Base-by-base conservation (phyloP, 2,888 invertebrate species). In the Drosophila paramelanica region DNA sequence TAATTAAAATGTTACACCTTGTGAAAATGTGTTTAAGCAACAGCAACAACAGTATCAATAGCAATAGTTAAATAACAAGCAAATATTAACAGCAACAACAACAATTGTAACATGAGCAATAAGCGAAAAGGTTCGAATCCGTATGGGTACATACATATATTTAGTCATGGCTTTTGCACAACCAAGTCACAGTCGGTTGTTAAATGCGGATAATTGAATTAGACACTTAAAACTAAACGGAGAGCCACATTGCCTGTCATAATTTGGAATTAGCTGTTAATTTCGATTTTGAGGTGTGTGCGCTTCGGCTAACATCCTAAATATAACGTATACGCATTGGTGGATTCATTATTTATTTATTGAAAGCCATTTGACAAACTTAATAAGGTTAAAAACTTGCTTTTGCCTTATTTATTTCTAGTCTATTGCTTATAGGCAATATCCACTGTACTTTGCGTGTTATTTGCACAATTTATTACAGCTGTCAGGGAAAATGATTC, bases 1-100 rank as follows among this genome's bases (percentile, higher is more conserved):
- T 84, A 84, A 84, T 89, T 84, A 81, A 84, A 84, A 84, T 89
- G 89, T 89, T 84, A 70, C 89, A 84, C 83, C 89, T 83, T 71
- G 87, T 83, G 75, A 70, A 64, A 70, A 74, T 65, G 67, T 77
- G 58, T 66, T 61, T 49, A 57, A 61, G 69, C 65, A 68, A 51
- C 59, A 71, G 55, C 50, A 72, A 62, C 47, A 70, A 23, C 50
- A 65, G 55, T 31, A 31, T 31, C 31, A 31, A 31, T 31, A 31
- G 10, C 31, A 31, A 10, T 42, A 57, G 64, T 72, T 59, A 81
- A 87, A 68, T 60, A 73, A 59, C 67, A 62, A 60, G 42, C 58
- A 73, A 56, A 64, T 45, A 47, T 2, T 10, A 56, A 31, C 50
- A 52, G 25, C 57, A 73, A 62, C 33, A 61, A 64, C 65, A 53